Base-by-base conservation (phyloP, 2,888 invertebrate genomes). In the Ormyrus thymus region DNA sequence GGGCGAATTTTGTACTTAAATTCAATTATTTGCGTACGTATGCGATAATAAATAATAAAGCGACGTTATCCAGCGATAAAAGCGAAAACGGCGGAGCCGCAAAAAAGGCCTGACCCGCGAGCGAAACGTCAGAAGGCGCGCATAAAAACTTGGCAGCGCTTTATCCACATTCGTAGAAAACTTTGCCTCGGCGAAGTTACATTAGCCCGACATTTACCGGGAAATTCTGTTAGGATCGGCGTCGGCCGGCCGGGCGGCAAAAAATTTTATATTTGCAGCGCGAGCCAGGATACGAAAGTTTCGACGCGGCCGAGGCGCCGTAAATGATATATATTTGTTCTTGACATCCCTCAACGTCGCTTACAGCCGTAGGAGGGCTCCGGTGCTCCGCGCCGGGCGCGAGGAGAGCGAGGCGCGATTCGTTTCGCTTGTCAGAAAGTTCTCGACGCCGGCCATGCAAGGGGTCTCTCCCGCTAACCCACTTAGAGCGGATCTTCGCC, bases 341-440 rank as follows among this genome's bases (percentile, higher is more conserved):
- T 48, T 51, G 74, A 65, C 51, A 65, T 66, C 55, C 59, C 58
- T 55, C 68, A 50, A 56, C 64, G 45, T 65, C 50, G 48, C n/a
- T 55, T 1, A 66, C n/a, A n/a, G 51, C 6, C 48, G 56, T 11
- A 66, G 43, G 11, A 43, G 9, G 43, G 9, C 11, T 50, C 1
- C 43, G 29, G 10, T 5, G 9, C 48, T 11, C n/a, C 11, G 29
- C n/a, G 48, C 3, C 1, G n/a, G 10, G 10, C 15, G 6, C 8
- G 45, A n/a, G 11, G 9, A 13, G 13, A 43, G 43, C 50, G 8
- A 51, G 65, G 70, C 74, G 69, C 58, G 76, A 76, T 73, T 76
- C 76, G 68, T 73, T 69, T 64, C 56, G 69, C 73, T 59, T 69
- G 76, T 76, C 73, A 73, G 72, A 80, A 80, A 80, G 64, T 80